Evolutionary conservation across 2,113 vertebrate species (phyloP).

Genomic region (Rattus norvegicus): GRCr8 NC_086024.1:145335001-145335500

Average conservation of each 20-base stretch:
- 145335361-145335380: slow-evolving; percentile 78
- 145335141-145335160: slow-evolving; percentile 82
- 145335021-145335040: slow-evolving; percentile 76
- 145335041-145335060: slow-evolving; percentile 79
- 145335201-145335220: slow-evolving; percentile 81
- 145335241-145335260: slow-evolving; percentile 76
- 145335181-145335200: slow-evolving; percentile 82
- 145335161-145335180: slow-evolving; percentile 85
- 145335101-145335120: slow-evolving; percentile 86
- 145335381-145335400: slow-evolving; percentile 83
- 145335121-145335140: slow-evolving; percentile 87
- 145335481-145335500: slow-evolving; percentile 85
- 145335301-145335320: slow-evolving; percentile 79
- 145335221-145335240: slow-evolving; percentile 79
- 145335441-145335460: slow-evolving; percentile 89
- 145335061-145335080: slow-evolving; percentile 72
- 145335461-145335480: slow-evolving; percentile 91
- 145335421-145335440: slow-evolving; percentile 85
- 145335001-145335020: slow-evolving; percentile 63
- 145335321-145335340: slow-evolving; percentile 80
- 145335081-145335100: slow-evolving; percentile 82
- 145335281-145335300: slow-evolving; percentile 72
- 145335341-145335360: slow-evolving; percentile 76
- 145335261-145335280: slow-evolving; percentile 79
- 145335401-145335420: slow-evolving; percentile 84